phyloP scores from a whole-genome alignment of 2,113 vertebrate species.

The Notothenia coriiceps region DNA sequence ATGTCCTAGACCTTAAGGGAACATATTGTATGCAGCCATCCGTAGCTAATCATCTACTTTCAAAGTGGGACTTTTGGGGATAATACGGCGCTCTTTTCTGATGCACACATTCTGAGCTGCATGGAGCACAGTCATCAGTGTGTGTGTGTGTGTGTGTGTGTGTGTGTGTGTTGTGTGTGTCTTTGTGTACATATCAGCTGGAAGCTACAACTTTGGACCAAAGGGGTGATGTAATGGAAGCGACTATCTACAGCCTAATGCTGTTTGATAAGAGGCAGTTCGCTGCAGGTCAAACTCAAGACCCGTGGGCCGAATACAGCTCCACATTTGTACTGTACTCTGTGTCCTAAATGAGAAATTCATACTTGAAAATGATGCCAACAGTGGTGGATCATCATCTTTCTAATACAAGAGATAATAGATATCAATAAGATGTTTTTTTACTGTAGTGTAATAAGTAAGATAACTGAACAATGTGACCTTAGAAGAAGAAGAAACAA shows the following conservation, averaged over 20 bases:
- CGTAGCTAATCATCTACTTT: conserved; percentile 39
- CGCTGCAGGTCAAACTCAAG: background rate
- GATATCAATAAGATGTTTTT: no score
- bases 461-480: no score
- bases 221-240: conserved; percentile 63
- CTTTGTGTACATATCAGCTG: conserved; percentile 59
- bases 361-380: background rate
- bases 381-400: background rate
- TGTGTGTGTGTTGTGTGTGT: conserved; percentile 49
- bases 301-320: no score
- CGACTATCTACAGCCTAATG: conserved; percentile 42
- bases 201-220: conserved; percentile 54
- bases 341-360: background rate
- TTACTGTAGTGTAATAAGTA: no score
- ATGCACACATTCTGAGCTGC: conserved; percentile 7
- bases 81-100: conserved; percentile 14
- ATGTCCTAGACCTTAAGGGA: conserved; percentile 55
- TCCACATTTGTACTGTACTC: background rate
- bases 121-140: conserved; percentile 11
- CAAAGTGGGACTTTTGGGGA: conserved; percentile 40
- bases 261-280: conserved; percentile 53
- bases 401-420: no score
- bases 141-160: background rate
- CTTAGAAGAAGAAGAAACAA: no score
- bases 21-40: conserved; percentile 15